These are phyloP conservation scores for Cheilosia vulpina DNA, from an alignment of 2,888 invertebrate genomes.

Conservation along the genomic window DNA sequence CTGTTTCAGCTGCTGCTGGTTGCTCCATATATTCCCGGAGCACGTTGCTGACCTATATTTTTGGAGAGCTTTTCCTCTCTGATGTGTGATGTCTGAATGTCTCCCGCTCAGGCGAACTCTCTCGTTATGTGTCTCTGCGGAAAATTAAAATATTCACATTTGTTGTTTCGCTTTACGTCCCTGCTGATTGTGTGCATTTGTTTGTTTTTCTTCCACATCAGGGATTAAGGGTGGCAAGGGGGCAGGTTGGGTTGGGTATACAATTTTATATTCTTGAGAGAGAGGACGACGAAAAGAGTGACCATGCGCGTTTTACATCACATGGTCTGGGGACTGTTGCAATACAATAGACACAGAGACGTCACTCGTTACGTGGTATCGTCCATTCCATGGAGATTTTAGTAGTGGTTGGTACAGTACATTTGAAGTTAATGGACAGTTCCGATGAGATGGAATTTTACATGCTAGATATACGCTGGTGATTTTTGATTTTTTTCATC, in stretches of 20 bases:
- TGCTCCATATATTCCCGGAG: slow-evolving; percentile 77
- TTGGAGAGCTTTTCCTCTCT: slow-evolving; percentile 9
- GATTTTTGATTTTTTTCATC: slow-evolving; percentile 30
- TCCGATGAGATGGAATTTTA: neutral
- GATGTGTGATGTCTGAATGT: neutral
- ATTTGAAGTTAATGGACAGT: slow-evolving; percentile 40
- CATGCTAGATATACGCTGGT: slow-evolving; percentile 16
- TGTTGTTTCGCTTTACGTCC: slow-evolving; percentile 25
- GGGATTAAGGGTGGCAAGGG: neutral
- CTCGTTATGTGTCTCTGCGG: slow-evolving; percentile 4
- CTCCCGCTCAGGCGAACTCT: slow-evolving; percentile 3
- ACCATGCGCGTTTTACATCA: slow-evolving; percentile 63
- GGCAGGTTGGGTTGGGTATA: neutral
- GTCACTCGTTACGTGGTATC: slow-evolving; percentile 51
- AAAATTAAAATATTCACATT: slow-evolving; percentile 43
- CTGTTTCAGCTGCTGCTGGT: slow-evolving; percentile 62
- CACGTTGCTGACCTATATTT: slow-evolving; percentile 83
- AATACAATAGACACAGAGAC: slow-evolving; percentile 45
- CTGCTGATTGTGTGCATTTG: slow-evolving; percentile 34
- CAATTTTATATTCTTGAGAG: neutral
- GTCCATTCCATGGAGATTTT: slow-evolving; percentile 8
- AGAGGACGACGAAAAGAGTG: slow-evolving; percentile 3
- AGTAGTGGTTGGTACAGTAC: slow-evolving; percentile 24
- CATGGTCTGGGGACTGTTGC: slow-evolving; percentile 35
- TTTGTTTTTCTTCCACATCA: slow-evolving; percentile 18